A percentile compares a stretch with the other conserved stretches of the same genome.
Evolutionary conservation across 2,113 vertebrate genomes (phyloP).

Genomic region (Pogonocichla stellata): DNA sequence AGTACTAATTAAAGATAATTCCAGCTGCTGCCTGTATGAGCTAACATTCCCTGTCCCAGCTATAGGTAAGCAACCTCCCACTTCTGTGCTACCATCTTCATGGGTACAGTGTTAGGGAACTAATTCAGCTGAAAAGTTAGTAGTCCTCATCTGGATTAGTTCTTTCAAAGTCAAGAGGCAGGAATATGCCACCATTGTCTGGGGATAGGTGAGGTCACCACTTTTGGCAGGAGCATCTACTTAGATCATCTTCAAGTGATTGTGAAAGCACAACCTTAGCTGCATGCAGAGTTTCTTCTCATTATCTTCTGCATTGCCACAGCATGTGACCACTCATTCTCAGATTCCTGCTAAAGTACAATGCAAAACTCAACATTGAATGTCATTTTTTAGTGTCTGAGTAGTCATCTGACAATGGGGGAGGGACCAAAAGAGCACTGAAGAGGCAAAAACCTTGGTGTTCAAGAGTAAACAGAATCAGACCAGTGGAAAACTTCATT

Average conservation of each 20-base stretch:
- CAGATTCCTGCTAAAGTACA: conserved; percentile 27
- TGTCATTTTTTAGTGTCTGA: not conserved
- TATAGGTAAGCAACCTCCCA: not conserved
- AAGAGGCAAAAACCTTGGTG: conserved; percentile 8
- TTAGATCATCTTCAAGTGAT: conserved; percentile 54
- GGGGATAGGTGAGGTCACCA: conserved; percentile 48
- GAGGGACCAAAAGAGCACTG: not conserved
- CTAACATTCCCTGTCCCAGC: not conserved
- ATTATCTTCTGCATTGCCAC: conserved; percentile 31
- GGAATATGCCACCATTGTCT: not conserved
- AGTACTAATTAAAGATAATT: not conserved
- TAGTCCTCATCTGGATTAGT: not conserved
- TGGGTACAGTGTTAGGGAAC: not conserved
- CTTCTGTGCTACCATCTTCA: not conserved
- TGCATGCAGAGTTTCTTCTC: conserved; percentile 45
- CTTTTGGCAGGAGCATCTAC: conserved; percentile 39
- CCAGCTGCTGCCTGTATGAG: not conserved
- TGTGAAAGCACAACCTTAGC: conserved; percentile 38
- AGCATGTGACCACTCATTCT: conserved; percentile 36
- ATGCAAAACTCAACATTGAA: not conserved
- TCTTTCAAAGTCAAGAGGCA: not conserved
- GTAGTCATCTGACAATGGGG: conserved; percentile 5
- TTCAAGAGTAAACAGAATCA: conserved; percentile 48
- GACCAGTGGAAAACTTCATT: not conserved
- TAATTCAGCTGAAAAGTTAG: not conserved